Base-by-base conservation (phyloP, 92 coral and sea anemone species). In the Palythoa caribaeorum region DNA sequence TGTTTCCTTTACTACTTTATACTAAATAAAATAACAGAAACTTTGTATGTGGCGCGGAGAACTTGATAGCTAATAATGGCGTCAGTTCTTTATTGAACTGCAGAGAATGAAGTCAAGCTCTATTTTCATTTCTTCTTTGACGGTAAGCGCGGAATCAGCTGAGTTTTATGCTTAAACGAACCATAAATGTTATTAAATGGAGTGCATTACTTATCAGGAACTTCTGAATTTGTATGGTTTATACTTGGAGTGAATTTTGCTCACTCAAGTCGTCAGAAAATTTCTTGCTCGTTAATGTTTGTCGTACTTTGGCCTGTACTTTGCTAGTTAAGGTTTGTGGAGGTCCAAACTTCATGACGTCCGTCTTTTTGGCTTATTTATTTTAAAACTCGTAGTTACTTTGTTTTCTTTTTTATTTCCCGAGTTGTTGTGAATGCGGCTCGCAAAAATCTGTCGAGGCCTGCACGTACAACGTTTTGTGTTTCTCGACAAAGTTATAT, bases 331-430 rank as follows among this genome's bases (percentile, higher is more conserved):
- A 3, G 19, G 57, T 81, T 39, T n/a, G 44, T 81, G 13, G 76
- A 68, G 66, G 28, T 38, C 38, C 17, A 79, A 51, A 78, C 75
- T 76, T 71, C 52, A 89, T 92, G 94, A 74, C 90, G 50, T 38
- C 84, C 79, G 85, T 86, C 78, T 47, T 89, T 60, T 81, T 91
- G 90, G 92, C 89, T 85, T 84, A 86, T 88, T 62, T 52, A 47
- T 48, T 28, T 1, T 10, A 62, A 60, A 76, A 53, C 39, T 78
- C 3, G 10, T 53, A 9, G 6, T 70, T 37, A n/a, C n/a, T 63
- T 63, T n/a, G 73, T 71, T 80, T 15, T 2, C 7, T 19, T 78
- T 51, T 39, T 47, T 57, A 51, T 48, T 6, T 8, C 40, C 70
- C 9, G n/a, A 35, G 47, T 20, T 81, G 68, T 68, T 38, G 20